phyloP scores from a whole-genome alignment of 1,140 invertebrate species.

The Akabosia matsudoensis region DNA sequence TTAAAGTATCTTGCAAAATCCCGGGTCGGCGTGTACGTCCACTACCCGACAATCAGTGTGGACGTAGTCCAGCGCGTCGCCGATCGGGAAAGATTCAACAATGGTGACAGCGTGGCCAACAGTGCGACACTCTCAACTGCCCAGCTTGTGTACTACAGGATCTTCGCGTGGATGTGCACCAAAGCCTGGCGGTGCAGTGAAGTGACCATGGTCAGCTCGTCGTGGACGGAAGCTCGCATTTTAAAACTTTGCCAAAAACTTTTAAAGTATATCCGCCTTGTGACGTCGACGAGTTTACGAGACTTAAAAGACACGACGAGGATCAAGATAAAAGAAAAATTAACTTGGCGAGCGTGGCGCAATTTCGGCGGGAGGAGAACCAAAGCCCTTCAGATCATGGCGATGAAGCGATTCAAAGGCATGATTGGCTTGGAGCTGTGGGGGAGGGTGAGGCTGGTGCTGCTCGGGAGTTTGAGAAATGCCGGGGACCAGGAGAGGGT shows the following conservation, averaged over 20 bases:
- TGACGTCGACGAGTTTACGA: constrained; percentile 75
- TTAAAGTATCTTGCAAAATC: constrained; percentile 80
- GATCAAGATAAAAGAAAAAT: constrained; percentile 59
- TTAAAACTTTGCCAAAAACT: constrained; percentile 78
- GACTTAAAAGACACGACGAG: constrained; percentile 52
- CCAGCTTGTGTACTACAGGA: constrained; percentile 85
- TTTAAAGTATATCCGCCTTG: constrained; percentile 92
- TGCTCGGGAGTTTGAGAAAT: constrained; percentile 89
- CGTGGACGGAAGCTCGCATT: constrained; percentile 93
- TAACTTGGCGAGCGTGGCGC: constrained; percentile 83
- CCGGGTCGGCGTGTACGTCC: constrained; percentile 79
- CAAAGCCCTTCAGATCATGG: constrained; percentile 85
- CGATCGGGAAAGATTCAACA: constrained; percentile 73
- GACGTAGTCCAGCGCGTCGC: constrained; percentile 86
- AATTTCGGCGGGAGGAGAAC: constrained; percentile 97
- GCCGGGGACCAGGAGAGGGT: constrained; percentile 77
- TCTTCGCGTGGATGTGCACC: constrained; percentile 87
- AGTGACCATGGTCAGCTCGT: constrained; percentile 92
- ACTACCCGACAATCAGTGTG: constrained; percentile 94
- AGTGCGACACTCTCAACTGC: constrained; percentile 74
- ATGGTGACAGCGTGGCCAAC: constrained; percentile 73
- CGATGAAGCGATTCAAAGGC: constrained; percentile 75
- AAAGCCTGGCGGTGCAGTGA: constrained; percentile 75
- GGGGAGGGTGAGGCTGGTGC: constrained; percentile 65
- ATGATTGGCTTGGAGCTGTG: constrained; percentile 61